Evolutionary conservation across 2,888 invertebrate genomes (phyloP), one percentile per base, ranked within the genome.

Genomic region (Netelia virgata): DNA sequence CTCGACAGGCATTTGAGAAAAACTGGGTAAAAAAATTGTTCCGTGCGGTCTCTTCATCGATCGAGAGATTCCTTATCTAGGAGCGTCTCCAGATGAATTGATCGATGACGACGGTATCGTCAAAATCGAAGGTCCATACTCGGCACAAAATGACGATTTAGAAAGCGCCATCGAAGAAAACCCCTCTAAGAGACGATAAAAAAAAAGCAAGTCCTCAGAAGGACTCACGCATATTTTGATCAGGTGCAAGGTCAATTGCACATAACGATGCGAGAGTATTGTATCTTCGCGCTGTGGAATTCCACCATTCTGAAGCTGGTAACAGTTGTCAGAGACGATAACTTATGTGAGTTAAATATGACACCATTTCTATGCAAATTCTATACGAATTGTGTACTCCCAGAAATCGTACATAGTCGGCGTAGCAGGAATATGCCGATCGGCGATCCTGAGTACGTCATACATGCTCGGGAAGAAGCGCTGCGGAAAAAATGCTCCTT

Each of bases 31-130:
- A 57, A 70, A 82, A 10, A 85, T 88, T 11, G 53, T 57, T 1
- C 43, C 61, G 1, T 88, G 89, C 69, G 91, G 90, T 16, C 82
- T 90, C 11, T 89, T 90, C 79, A 87, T 90, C 28, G 90, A 90
- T 80, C 43, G 66, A 14, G 82, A 88, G 20, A 50, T 74, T 6
- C 76, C 61, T n/a, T 87, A 82, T 59, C 77, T 89, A 1, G 89
- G 87, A 14, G 88, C 88, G 55, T 85, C 86, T 50, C 88, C 88
- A 9, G 90, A 90, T 66, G 87, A 88, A 36, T 68, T 89, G 6
- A 81, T 88, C 36, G 89, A 81, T 50, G 61, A 70, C 11, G 79
- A 88, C 63, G 83, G 84, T 8, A 86, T 89, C 23, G 82, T 89
- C 3, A 88, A 89, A 74, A 81, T 90, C 2, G 89, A 89, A 78